Evolutionary conservation across 1,140 invertebrate genomes (phyloP).

Genomic region (Zaprionus nigranus): DNA sequence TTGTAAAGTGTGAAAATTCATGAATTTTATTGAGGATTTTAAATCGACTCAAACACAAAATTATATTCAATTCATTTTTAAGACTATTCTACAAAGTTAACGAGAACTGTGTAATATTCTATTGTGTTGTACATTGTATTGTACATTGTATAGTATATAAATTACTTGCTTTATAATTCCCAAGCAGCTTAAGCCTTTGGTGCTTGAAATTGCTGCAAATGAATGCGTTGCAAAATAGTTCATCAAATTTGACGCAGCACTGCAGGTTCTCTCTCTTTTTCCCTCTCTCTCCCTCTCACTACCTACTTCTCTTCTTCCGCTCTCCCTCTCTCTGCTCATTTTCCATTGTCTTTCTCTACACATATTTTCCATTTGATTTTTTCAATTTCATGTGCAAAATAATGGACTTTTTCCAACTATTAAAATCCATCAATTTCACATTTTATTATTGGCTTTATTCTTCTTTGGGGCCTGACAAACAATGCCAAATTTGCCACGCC

Average conservation of each 20-base stretch:
- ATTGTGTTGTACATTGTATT: background rate
- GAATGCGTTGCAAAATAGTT: background rate
- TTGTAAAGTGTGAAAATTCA: background rate
- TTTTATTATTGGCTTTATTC: slow-evolving; percentile 35
- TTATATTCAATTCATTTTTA: background rate
- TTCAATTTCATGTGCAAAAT: background rate
- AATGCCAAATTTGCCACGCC: slow-evolving; percentile 20
- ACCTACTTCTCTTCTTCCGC: background rate
- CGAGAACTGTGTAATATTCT: background rate
- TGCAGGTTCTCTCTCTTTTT: background rate
- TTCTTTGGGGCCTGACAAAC: slow-evolving; percentile 1
- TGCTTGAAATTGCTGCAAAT: background rate
- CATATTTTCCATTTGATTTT: background rate
- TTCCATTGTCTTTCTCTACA: background rate
- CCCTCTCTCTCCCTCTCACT: too few relatives aligned
- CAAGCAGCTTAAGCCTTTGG: background rate
- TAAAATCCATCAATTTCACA: slow-evolving; percentile 30
- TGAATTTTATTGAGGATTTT: background rate
- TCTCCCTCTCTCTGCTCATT: background rate
- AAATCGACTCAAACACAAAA: too few relatives aligned
- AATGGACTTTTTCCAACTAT: slow-evolving; percentile 24
- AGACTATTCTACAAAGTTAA: too few relatives aligned
- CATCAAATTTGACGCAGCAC: too few relatives aligned
- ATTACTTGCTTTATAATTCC: background rate
- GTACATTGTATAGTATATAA: background rate